Evolutionary conservation across 2,113 vertebrate genomes (phyloP).

Genomic region (Maccullochella peelii): DNA sequence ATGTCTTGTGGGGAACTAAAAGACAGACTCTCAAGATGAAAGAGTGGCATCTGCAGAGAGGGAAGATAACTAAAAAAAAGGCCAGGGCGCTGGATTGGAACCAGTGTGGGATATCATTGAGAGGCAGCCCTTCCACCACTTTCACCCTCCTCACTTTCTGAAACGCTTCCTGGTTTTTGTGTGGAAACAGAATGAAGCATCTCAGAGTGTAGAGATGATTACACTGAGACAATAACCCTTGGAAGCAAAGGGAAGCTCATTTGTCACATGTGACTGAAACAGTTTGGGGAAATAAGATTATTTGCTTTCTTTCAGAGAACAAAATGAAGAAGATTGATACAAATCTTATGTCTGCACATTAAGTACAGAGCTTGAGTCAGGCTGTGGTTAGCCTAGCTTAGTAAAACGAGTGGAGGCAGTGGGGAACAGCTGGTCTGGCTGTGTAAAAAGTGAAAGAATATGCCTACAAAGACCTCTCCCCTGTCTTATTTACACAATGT

Average conservation of each 20-base stretch:
- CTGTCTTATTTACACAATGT: neutral
- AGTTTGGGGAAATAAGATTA: neutral
- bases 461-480: neutral
- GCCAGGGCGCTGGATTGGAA: slow-evolving; percentile 64
- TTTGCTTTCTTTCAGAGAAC: neutral
- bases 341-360: neutral
- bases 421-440: neutral
- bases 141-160: neutral
- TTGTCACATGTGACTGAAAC: neutral
- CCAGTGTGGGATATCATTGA: slow-evolving; percentile 61
- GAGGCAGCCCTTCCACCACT: slow-evolving; percentile 18
- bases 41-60: slow-evolving; percentile 53
- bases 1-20: slow-evolving; percentile 45
- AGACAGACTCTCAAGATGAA: slow-evolving; percentile 63
- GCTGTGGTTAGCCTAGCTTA: neutral
- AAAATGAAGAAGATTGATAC: neutral
- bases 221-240: neutral
- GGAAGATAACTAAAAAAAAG: slow-evolving; percentile 20
- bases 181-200: slow-evolving; percentile 16
- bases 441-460: neutral
- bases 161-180: slow-evolving; percentile 36
- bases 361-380: neutral
- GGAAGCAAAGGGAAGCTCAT: neutral
- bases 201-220: neutral
- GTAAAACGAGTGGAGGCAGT: neutral